A percentile compares a stretch with the other conserved stretches of the same genome.
phyloP scores from a whole-genome alignment of 2,113 vertebrate species.

The Cyprinodon variegatus region DNA sequence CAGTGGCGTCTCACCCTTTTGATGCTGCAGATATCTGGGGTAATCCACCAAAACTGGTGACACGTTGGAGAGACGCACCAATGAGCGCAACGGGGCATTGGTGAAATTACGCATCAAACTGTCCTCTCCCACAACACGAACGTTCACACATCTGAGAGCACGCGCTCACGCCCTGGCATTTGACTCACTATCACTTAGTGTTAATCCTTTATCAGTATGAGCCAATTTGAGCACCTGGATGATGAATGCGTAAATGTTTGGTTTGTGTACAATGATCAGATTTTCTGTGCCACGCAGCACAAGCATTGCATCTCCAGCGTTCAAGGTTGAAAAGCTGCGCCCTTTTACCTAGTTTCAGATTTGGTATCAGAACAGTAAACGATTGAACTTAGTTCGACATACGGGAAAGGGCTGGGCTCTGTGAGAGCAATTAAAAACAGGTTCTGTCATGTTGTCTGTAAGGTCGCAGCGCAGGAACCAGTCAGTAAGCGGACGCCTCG shows the following conservation, averaged over 20 bases:
- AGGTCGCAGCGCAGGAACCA: conserved; percentile 6
- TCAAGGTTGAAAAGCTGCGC: conserved; percentile 44
- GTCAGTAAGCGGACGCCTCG: not conserved
- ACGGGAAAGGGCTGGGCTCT: conserved; percentile 18
- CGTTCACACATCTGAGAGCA: conserved; percentile 21
- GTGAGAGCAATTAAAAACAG: conserved; percentile 40
- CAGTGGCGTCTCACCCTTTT: conserved; percentile 53
- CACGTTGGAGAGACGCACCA: conserved; percentile 80
- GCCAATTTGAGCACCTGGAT: not conserved
- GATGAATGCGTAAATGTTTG: not conserved
- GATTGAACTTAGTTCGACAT: conserved; percentile 11
- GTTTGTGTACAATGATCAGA: not conserved
- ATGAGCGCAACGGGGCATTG: conserved; percentile 72
- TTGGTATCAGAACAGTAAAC: not conserved
- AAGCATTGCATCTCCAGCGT: conserved; percentile 2
- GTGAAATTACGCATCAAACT: conserved; percentile 56
- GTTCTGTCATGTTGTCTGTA: conserved; percentile 48
- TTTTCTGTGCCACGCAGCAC: conserved; percentile 15
- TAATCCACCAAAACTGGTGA: conserved; percentile 83
- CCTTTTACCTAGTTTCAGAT: conserved; percentile 50
- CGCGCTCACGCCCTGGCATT: conserved; percentile 3
- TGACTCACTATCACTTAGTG: conserved; percentile 2
- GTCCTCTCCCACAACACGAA: conserved; percentile 30
- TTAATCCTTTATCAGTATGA: not conserved
- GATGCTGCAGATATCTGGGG: conserved; percentile 73